Evolutionary conservation across 2,113 vertebrate genomes (phyloP).

Genomic region (Artemisiospiza belli): DNA sequence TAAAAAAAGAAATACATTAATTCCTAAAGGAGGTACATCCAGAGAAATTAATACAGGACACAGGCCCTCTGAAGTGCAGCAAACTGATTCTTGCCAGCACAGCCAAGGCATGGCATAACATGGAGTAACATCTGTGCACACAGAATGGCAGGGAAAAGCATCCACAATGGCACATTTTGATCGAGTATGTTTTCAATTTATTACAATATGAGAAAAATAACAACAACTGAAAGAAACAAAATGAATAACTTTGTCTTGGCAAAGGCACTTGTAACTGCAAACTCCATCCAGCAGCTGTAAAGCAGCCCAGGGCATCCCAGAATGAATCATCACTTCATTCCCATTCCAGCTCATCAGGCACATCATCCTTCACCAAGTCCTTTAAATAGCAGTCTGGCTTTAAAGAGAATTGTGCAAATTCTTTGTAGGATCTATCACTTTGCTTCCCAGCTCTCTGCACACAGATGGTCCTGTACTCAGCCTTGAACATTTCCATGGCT

Average conservation of each 20-base stretch:
- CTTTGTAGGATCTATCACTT: background rate
- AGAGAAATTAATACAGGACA: background rate
- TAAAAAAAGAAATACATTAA: background rate
- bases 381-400: background rate
- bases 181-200: background rate
- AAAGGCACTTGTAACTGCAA: background rate
- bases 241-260: background rate
- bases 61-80: background rate
- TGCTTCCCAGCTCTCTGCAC: background rate
- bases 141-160: background rate
- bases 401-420: background rate
- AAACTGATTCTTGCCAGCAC: background rate
- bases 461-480: accelerated
- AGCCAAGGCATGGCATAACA: background rate
- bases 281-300: background rate
- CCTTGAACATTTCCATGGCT: background rate
- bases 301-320: background rate
- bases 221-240: background rate
- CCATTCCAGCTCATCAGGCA: background rate
- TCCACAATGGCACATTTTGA: background rate
- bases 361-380: background rate
- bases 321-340: background rate
- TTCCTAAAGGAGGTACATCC: accelerated
- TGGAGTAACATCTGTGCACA: background rate
- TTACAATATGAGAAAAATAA: background rate